phyloP scores from a whole-genome alignment of 1,140 invertebrate genomes.

The Calosoma granatense region DNA sequence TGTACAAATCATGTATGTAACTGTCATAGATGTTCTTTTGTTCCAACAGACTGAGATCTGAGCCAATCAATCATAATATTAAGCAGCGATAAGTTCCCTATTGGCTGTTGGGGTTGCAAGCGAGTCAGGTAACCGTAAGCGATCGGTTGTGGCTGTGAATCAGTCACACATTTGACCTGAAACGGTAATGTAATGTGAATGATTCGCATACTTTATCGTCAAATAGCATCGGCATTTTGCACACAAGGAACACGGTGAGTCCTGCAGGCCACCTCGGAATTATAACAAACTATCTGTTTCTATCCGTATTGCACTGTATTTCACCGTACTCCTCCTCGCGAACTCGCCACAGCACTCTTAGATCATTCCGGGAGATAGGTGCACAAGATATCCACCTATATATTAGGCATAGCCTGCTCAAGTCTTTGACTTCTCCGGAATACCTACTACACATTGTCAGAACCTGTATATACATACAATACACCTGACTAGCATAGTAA shows the following conservation, averaged over 20 bases:
- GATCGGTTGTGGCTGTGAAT: too few relatives aligned
- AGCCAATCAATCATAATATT: too few relatives aligned
- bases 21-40: too few relatives aligned
- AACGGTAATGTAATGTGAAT: conserved; percentile 8
- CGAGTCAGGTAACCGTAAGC: neutral
- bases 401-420: too few relatives aligned
- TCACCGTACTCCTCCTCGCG: neutral
- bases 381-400: neutral
- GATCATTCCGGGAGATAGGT: too few relatives aligned
- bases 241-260: too few relatives aligned
- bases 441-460: neutral
- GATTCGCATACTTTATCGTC: neutral
- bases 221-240: neutral
- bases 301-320: neutral
- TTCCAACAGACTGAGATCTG: too few relatives aligned
- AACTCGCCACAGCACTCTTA: too few relatives aligned
- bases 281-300: neutral
- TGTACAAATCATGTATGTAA: too few relatives aligned
- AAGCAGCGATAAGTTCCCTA: too few relatives aligned
- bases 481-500: too few relatives aligned
- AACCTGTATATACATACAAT: neutral
- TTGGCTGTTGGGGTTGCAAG: neutral
- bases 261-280: neutral
- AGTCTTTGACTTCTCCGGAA: too few relatives aligned
- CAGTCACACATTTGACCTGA: conserved; percentile 2